Evolutionary conservation across 2,797 vertebrate species (phyloP), one percentile per base, ranked within the genome.

Genomic region (Pempheris klunzingeri): DNA sequence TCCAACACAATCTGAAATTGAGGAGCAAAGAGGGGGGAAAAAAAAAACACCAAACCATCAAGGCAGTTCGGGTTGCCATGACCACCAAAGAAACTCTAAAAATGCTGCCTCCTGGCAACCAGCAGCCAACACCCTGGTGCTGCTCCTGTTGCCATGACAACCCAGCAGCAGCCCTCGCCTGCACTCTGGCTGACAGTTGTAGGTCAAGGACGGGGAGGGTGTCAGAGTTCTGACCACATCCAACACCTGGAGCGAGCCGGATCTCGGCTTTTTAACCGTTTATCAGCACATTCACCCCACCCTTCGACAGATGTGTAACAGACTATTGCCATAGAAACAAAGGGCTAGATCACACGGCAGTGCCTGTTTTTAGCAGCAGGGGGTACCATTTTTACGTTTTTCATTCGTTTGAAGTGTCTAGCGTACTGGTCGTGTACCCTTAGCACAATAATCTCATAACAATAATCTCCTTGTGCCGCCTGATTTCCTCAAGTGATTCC

Each of bases 71-170:
- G 44, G 46, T 49, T 49, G n/a, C 57, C 32, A 57, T 32, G 55
- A 41, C 26, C 18, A n/a, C 36, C 10, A 57, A 55, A 74, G 26
- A 66, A 74, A 80, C 34, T 71, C 54, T 30, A 74, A 75, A 86
- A 74, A 57, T 7, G 49, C 47, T 7, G 49, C 47, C 32, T 75
- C 46, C 34, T 2, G 6, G 52, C 59, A 54, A 62, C 60, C 41
- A 69, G 39, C 66, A 82, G 68, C 77, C 74, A 80, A 80, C 75
- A 80, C 78, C 65, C 69, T 77, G 57, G 62, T 61, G 15, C 73
- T 49, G 66, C 77, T 77, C 44, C 49, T 73, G 83, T 87, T 90
- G 32, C 85, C 71, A 87, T 88, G 83, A 73, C 82, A 85, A 85
- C 86, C 17, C 49, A 30, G 78, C 85, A 81, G 86, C 82, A 84